phyloP scores from a whole-genome alignment of 2,113 vertebrate genomes.

The Vanacampus margaritifer region DNA sequence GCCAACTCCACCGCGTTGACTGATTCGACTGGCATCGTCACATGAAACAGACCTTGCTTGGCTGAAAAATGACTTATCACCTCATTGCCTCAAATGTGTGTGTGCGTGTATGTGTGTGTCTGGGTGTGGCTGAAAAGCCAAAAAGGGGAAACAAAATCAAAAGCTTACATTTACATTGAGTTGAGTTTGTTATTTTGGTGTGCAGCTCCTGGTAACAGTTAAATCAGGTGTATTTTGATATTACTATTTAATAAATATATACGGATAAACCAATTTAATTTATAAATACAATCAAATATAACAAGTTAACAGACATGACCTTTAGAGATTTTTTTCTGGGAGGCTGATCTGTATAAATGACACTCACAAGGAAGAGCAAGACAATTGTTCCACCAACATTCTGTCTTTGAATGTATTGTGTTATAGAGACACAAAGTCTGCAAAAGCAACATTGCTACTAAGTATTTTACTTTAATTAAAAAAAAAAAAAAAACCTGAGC shows the following conservation, averaged over 20 bases:
- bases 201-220: neutral
- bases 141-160: neutral
- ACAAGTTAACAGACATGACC: too few species aligned
- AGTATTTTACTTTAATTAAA: neutral
- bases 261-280: too few species aligned
- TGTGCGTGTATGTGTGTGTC: neutral
- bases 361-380: neutral
- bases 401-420: neutral
- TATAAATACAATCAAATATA: too few species aligned
- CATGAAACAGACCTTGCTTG: slow-evolving; percentile 4
- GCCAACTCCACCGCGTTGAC: neutral
- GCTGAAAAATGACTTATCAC: neutral
- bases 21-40: neutral
- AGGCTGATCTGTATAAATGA: too few species aligned
- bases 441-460: neutral
- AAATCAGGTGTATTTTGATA: neutral
- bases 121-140: neutral
- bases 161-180: neutral
- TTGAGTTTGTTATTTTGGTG: neutral
- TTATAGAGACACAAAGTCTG: neutral
- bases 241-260: too few species aligned
- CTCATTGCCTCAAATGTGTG: neutral
- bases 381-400: neutral
- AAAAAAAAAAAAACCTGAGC: too few species aligned
- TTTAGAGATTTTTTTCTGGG: neutral